Conservation (phyloP, 2,797 vertebrate species). For the Neopelma chrysocephalum region DNA sequence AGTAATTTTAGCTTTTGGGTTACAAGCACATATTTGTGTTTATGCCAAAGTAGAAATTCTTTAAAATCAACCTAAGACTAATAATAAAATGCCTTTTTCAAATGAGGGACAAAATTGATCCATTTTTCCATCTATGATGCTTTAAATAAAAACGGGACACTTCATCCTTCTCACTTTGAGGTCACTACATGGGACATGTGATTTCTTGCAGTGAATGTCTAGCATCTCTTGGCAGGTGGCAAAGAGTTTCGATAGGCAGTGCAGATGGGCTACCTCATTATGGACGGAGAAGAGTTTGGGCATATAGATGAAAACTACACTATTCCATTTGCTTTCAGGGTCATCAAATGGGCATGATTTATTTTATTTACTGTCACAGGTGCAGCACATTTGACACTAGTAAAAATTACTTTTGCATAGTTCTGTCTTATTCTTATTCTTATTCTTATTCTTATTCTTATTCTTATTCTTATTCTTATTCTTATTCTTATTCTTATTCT, state of each 20-base stretch:
- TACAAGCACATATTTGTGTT: background rate
- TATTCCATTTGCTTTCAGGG: background rate
- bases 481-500: background rate
- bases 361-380: background rate
- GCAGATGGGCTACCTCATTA: background rate
- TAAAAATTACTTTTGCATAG: background rate
- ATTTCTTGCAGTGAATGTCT: background rate
- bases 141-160: background rate
- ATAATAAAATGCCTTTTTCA: background rate
- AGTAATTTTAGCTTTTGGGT: background rate
- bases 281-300: background rate
- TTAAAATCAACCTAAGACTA: background rate
- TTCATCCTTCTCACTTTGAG: background rate
- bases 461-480: background rate
- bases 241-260: background rate
- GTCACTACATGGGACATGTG: fast-evolving
- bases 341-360: background rate
- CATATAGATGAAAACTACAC: background rate
- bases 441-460: background rate
- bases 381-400: background rate
- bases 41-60: background rate
- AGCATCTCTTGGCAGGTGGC: background rate
- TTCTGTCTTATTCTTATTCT: background rate
- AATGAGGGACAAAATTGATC: background rate
- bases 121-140: background rate